A percentile compares a stretch with the other conserved stretches of the same genome.
Evolutionary conservation across 2,113 vertebrate species (phyloP).

Genomic region (Campylorhamphus procurvoides): DNA sequence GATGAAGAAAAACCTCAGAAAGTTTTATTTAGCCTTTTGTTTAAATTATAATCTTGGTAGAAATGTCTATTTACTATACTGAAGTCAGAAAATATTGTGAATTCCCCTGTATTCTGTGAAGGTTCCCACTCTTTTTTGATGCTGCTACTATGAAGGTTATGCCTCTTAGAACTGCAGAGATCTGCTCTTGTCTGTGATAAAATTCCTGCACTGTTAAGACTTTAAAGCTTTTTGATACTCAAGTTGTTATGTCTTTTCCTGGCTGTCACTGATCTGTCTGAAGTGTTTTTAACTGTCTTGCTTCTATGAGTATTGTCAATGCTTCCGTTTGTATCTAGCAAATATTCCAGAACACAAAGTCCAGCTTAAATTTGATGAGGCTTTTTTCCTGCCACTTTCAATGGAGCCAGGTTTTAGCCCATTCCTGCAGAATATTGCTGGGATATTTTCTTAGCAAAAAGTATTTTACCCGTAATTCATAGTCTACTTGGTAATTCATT

Average conservation of each 20-base stretch:
- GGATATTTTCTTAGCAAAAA: not conserved
- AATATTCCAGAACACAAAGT: not conserved
- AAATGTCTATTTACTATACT: not conserved
- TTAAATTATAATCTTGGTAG: not conserved
- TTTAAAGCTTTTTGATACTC: not conserved
- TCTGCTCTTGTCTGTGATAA: not conserved
- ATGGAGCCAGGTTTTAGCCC: not conserved
- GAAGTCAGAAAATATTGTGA: not conserved
- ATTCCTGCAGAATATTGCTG: not conserved
- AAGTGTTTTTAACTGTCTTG: not conserved
- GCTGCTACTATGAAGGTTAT: not conserved
- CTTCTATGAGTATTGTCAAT: not conserved
- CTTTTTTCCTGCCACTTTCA: not conserved
- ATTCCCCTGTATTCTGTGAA: not conserved
- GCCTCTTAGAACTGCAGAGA: not conserved
- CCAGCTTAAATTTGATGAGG: not conserved
- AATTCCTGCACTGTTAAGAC: not conserved
- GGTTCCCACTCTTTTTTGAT: not conserved
- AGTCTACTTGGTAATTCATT: not conserved
- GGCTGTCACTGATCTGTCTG: not conserved
- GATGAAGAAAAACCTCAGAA: fast-evolving
- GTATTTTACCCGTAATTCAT: not conserved
- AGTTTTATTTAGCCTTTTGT: not conserved
- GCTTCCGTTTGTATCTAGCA: not conserved
- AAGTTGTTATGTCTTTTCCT: not conserved